These are phyloP conservation scores for Disparrhopalites patrizii DNA, from an alignment of 2,888 invertebrate genomes.

Conservation along the genomic window DNA sequence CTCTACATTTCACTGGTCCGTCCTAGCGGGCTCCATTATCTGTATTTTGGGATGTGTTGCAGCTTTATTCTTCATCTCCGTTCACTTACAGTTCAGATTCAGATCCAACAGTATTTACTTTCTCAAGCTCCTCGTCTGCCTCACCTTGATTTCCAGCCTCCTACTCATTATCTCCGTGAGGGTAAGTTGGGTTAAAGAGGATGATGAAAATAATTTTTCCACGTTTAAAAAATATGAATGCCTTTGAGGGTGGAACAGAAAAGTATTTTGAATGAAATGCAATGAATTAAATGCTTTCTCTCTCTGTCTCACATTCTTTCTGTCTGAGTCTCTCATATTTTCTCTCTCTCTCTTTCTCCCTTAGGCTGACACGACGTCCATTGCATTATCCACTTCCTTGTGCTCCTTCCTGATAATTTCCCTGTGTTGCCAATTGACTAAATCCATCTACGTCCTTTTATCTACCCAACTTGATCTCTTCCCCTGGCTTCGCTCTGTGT, in stretches of 20 bases:
- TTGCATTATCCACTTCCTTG: constrained; percentile 29
- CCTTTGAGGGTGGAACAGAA: no score
- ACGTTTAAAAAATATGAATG: no score
- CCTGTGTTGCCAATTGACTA: constrained; percentile 39
- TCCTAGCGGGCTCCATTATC: constrained; percentile 30
- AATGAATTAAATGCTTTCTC: no score
- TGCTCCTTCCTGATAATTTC: constrained; percentile 37
- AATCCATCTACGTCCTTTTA: constrained; percentile 36
- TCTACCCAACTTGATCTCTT: constrained; percentile 33
- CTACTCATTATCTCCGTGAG: constrained; percentile 32
- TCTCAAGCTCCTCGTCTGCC: constrained; percentile 33
- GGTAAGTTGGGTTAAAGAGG: no score
- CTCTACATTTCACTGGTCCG: constrained; percentile 32
- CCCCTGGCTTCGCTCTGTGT: constrained; percentile 43
- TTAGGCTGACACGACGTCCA: constrained; percentile 32
- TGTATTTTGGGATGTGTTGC: constrained; percentile 29
- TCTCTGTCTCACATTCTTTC: no score
- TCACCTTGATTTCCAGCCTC: constrained; percentile 31
- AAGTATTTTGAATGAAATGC: no score
- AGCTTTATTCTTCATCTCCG: constrained; percentile 28
- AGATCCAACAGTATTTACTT: constrained; percentile 28
- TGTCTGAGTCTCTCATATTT: not conserved
- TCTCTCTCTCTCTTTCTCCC: not conserved
- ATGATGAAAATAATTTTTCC: no score
- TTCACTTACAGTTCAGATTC: constrained; percentile 29